phyloP scores from a whole-genome alignment of 2,797 vertebrate species.

The Nannoperca obscura region DNA sequence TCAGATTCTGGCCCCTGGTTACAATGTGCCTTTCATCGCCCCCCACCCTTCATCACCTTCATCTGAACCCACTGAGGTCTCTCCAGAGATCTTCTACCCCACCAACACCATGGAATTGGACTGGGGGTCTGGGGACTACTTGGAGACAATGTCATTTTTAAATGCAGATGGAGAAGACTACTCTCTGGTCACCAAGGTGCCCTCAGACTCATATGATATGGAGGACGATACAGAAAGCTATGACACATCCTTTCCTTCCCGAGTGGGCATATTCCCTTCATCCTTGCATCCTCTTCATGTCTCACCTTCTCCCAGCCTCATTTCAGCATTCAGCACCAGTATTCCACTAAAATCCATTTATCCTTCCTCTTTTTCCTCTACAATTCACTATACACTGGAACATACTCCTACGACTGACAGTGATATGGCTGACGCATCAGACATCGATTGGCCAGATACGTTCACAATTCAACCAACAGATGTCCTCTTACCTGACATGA shows the following conservation, averaged over 20 bases:
- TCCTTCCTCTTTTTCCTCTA: slow-evolving; percentile 48
- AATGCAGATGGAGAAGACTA: slow-evolving; percentile 80
- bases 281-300: slow-evolving; percentile 73
- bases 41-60: slow-evolving; percentile 77
- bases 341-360: slow-evolving; percentile 39
- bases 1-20: slow-evolving; percentile 69
- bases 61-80: slow-evolving; percentile 80
- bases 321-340: slow-evolving; percentile 45
- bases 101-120: slow-evolving; percentile 86
- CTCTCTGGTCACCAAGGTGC: slow-evolving; percentile 79
- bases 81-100: slow-evolving; percentile 82
- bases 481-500: slow-evolving; percentile 80
- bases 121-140: slow-evolving; percentile 90
- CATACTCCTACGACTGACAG: slow-evolving; percentile 43
- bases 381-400: slow-evolving; percentile 49
- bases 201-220: slow-evolving; percentile 84
- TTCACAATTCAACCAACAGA: slow-evolving; percentile 73
- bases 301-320: slow-evolving; percentile 62
- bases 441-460: slow-evolving; percentile 74
- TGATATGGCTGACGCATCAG: slow-evolving; percentile 52
- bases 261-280: slow-evolving; percentile 85
- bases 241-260: slow-evolving; percentile 90
- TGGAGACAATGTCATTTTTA: slow-evolving; percentile 88
- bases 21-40: slow-evolving; percentile 78
- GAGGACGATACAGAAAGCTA: slow-evolving; percentile 89